Evolutionary conservation across 2,113 vertebrate species (phyloP).

Genomic region (Eretmochelys imbricata): DNA sequence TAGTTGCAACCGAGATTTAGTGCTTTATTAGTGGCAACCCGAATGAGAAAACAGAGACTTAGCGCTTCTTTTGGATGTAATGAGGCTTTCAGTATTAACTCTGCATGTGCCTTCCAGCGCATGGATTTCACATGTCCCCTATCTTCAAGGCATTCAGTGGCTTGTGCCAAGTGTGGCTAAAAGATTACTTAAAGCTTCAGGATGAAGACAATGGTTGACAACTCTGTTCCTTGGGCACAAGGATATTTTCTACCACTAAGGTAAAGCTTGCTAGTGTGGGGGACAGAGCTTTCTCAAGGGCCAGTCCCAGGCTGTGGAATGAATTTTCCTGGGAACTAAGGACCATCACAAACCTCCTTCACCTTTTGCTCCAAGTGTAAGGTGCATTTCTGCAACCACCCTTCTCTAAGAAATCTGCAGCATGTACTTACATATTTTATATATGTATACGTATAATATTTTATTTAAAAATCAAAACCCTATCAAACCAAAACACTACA

Average conservation of each 20-base stretch:
- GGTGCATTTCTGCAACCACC: not conserved
- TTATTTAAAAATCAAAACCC: not conserved
- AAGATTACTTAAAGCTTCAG: not conserved
- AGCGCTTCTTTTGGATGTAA: not conserved
- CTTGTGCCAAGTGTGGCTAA: not conserved
- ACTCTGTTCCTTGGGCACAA: not conserved
- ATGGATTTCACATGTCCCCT: not conserved
- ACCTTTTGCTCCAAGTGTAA: not conserved
- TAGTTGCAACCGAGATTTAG: not conserved
- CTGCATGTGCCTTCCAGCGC: not conserved
- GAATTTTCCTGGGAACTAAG: not conserved
- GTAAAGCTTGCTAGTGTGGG: not conserved
- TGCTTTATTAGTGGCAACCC: not conserved
- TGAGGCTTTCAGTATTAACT: not conserved
- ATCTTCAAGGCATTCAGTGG: not conserved
- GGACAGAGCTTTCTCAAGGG: not conserved
- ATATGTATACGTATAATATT: too few species aligned
- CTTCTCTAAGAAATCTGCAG: not conserved
- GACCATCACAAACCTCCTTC: not conserved
- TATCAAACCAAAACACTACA: not conserved
- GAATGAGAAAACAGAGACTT: conserved; percentile 4
- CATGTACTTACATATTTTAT: not conserved
- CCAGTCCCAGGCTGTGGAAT: not conserved
- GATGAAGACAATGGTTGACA: not conserved
- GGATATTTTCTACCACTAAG: not conserved